Evolutionary conservation across 2,888 invertebrate genomes (phyloP), one percentile per base, ranked within the genome.

Genomic region (Mesodorylaimus sp.): DNA sequence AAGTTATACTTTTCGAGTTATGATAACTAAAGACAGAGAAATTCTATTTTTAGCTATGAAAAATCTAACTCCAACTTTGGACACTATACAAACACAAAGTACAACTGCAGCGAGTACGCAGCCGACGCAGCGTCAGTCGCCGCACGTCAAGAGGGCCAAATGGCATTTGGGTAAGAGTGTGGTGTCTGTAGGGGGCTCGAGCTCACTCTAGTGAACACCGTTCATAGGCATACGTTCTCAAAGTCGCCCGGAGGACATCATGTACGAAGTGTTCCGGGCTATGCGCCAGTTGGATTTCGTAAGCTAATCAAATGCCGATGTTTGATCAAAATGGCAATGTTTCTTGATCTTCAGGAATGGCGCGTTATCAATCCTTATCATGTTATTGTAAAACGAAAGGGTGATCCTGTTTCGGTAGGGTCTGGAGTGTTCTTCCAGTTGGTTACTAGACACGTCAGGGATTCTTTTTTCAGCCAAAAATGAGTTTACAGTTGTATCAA

Each of bases 211-310:
- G 10, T 7, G 10, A 16, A 10, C 32, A 16, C 16, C 32, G 7
- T 10, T 32, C 44, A 3, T 54, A 68, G 73, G 76, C 50, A 99
- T 99, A 61, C 75, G 97, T 50, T 97, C 95, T 3, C 97, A 99
- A 68, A 93, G 93, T 67, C 89, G 91, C 67, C 97, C 97, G 0
- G 87, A 88, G 66, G 97, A 99, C 69, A 99, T 99, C 49, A 99
- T 99, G 97, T 81, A 89, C 69, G 97, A 99, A 71, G 97, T 99
- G 1, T 97, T 89, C 70, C 77, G 93, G 56, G 97, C 97, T 1
- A 97, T 99, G 97, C 93, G 93, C 69, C 83, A 86, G 1, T 75
- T 99, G 7, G 84, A 88, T 71, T 95, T 89, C 71, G 77, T 45
- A 45, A 52, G 27, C 44, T 29, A 45, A 45, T 13, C 45, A 43